Evolutionary conservation across 30 jellyfish, hydroid and myxozoan species (phyloP), one percentile per base, ranked within the genome.

Genomic region (Hydra vulgaris): DNA sequence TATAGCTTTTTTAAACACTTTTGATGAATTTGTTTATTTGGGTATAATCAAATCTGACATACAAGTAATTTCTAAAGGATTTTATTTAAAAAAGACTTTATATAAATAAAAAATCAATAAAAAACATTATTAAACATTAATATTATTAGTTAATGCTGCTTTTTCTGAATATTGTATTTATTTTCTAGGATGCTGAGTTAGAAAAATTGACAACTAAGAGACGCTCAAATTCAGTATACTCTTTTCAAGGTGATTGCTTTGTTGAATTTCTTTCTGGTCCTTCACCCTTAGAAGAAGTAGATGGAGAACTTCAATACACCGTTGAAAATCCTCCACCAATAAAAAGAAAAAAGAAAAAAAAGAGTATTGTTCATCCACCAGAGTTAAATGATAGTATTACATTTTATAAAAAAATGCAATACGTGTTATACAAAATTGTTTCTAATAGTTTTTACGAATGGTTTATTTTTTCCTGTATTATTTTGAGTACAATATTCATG

Each of bases 221-320:
- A 25, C 84, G 98, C 40, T 76, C 96, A 0, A 96, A 95, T 15
- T 92, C 98, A 54, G 87, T 96, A 79, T 92, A 92, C 80, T 92
- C 98, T 8, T 92, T 92, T 55, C 93, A 87, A 79, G 98, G 98
- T 0, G 70, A 87, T 22, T 24, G 74, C 25, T 83, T 71, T 19
- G 98, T 87, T 7, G 98, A 92, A 71, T 92, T 74, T 67, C 92
- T 92, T 17, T 89, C 84, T 40, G 98, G 98, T 19, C 85, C 95
- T 12, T 92, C 98, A 0, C 98, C 98, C 0, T 89, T 92, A 17
- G 96, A 88, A 21, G 98, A 86, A 66, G 83, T 92, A 3, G 98
- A 92, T 82, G 98, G 98, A 15, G 95, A 83, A 15, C 87, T 83
- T 55, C 95, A 81, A 71, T 92, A 92, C 88, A 92, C 96, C 25